Percentiles rank a stretch among this genome's conserved stretches.
Conservation (phyloP, 2,113 vertebrate genomes). For the Sarotherodon lohbergeri region DNA sequence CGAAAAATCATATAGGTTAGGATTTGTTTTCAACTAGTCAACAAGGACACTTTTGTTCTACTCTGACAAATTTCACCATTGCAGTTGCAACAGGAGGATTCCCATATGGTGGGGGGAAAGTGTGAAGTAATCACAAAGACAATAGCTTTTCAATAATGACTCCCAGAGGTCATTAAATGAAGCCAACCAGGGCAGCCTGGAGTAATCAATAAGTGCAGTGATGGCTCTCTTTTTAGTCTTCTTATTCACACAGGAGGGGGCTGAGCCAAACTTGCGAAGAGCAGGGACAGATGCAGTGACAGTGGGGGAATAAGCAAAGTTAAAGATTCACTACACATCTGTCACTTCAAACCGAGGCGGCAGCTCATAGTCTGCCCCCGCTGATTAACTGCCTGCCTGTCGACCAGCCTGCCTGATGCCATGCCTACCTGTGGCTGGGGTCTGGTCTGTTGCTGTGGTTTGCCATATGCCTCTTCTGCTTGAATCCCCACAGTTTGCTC, state of each 20-base stretch:
- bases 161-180: slow-evolving; percentile 71
- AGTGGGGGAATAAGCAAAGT: slow-evolving; percentile 62
- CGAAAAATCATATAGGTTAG: slow-evolving; percentile 1
- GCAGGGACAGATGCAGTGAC: slow-evolving; percentile 71
- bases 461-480: slow-evolving; percentile 43
- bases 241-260: slow-evolving; percentile 59
- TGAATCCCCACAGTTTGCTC: background rate
- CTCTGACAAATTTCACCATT: background rate
- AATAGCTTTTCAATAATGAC: slow-evolving; percentile 64
- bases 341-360: slow-evolving; percentile 50
- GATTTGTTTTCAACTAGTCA: slow-evolving; percentile 9
- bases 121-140: slow-evolving; percentile 58
- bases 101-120: slow-evolving; percentile 51
- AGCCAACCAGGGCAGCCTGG: slow-evolving; percentile 40
- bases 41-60: slow-evolving; percentile 11
- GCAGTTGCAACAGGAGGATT: slow-evolving; percentile 45
- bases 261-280: background rate
- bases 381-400: slow-evolving; percentile 18
- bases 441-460: slow-evolving; percentile 14
- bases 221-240: slow-evolving; percentile 52
- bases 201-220: slow-evolving; percentile 74
- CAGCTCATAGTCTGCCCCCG: slow-evolving; percentile 48
- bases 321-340: slow-evolving; percentile 81
- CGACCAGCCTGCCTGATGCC: slow-evolving; percentile 46
- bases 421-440: slow-evolving; percentile 63